A percentile compares a stretch with the other conserved stretches of the same genome.
These are phyloP conservation scores for Pseudomyrmex pallidus DNA, from an alignment of 1,140 invertebrate genomes.

Conservation along the genomic window DNA sequence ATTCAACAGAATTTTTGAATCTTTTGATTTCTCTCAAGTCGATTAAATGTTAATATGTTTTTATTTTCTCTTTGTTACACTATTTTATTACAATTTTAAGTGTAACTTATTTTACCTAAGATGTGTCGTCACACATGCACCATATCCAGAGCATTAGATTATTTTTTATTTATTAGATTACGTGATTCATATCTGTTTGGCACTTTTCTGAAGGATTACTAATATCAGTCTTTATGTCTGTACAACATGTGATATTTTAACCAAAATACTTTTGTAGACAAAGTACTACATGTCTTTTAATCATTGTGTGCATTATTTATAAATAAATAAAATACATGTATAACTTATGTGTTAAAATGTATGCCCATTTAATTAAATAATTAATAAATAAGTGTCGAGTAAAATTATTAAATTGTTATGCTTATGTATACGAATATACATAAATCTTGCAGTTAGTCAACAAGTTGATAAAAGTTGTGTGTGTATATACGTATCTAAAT, in stretches of 20 bases:
- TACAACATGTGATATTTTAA: constrained; percentile 22
- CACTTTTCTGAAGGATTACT: constrained; percentile 63
- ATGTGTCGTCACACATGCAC: neutral
- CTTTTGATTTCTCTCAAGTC: no score
- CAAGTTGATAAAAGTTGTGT: neutral
- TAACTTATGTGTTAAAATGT: constrained; percentile 9
- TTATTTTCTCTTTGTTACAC: no score
- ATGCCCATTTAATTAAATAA: constrained; percentile 30
- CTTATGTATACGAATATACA: neutral
- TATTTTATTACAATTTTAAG: neutral
- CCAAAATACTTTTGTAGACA: constrained; percentile 5
- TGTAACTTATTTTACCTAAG: neutral
- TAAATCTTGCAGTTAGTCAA: constrained; percentile 11
- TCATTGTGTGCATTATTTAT: constrained; percentile 8
- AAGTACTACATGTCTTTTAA: neutral
- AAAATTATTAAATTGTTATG: neutral
- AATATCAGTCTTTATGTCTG: constrained; percentile 66
- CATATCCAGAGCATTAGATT: constrained; percentile 7
- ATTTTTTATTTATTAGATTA: neutral
- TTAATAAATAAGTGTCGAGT: neutral
- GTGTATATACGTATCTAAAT: neutral
- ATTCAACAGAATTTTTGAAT: no score
- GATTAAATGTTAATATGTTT: no score
- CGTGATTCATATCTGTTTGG: constrained; percentile 44
- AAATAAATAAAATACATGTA: constrained; percentile 37